phyloP scores from a whole-genome alignment of 2,113 vertebrate genomes.

The Eupsittula cactorum region DNA sequence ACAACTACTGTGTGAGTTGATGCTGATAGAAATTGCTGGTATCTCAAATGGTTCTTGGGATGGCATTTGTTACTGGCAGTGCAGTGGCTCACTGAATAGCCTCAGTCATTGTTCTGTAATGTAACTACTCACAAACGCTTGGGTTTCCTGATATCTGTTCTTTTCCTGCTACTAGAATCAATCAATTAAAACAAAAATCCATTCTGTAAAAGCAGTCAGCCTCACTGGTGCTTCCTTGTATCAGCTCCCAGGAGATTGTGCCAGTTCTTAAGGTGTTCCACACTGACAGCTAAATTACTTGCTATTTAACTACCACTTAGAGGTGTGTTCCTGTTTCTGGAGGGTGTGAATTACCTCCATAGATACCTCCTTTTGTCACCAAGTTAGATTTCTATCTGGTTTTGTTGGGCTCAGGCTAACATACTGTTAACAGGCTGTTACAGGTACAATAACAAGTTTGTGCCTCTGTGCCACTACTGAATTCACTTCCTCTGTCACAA shows the following conservation, averaged over 20 bases:
- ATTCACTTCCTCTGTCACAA: background rate
- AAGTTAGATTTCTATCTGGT: background rate
- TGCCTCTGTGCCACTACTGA: background rate
- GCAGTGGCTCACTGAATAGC: background rate
- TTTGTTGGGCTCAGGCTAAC: background rate
- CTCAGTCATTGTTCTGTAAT: background rate
- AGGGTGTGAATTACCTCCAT: background rate
- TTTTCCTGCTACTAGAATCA: background rate
- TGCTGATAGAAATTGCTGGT: background rate
- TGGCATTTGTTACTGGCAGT: background rate
- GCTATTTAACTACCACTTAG: background rate
- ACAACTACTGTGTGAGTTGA: background rate
- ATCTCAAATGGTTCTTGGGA: background rate
- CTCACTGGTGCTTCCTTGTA: background rate
- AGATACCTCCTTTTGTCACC: background rate
- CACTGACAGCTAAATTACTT: background rate
- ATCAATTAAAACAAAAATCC: no score
- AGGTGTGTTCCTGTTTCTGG: background rate
- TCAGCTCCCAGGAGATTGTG: background rate
- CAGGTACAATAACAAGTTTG: no score
- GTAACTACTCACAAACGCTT: background rate
- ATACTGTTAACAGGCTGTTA: background rate
- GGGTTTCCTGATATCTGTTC: background rate
- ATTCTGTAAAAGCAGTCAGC: background rate
- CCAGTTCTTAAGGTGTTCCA: background rate